These are phyloP conservation scores for Alectoris magna DNA, from an alignment of 2,797 vertebrate species.

Conservation along the genomic window DNA sequence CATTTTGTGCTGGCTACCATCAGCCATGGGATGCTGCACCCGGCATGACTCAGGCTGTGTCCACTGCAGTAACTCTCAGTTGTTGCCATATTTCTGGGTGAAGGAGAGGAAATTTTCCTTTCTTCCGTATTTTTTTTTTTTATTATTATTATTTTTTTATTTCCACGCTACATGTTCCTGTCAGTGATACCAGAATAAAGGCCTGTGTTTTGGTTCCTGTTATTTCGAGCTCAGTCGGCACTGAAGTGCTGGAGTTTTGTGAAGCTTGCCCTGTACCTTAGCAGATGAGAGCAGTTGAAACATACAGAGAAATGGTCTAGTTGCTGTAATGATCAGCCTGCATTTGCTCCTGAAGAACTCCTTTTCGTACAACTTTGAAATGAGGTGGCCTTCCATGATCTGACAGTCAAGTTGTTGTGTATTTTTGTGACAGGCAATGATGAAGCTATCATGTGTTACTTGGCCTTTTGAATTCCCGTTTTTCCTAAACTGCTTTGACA, in stretches of 20 bases:
- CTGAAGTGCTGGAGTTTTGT: not conserved
- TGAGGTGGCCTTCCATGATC: not conserved
- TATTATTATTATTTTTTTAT: not conserved
- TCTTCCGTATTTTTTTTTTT: not conserved
- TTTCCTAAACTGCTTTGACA: not conserved
- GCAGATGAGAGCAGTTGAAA: not conserved
- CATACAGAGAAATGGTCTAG: not conserved
- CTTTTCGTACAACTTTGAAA: not conserved
- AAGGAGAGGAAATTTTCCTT: constrained; percentile 4
- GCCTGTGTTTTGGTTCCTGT: not conserved
- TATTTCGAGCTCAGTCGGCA: not conserved
- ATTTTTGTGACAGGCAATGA: not conserved
- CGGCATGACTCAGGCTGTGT: not conserved
- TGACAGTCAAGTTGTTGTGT: not conserved
- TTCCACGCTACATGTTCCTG: not conserved
- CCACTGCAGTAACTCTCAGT: not conserved
- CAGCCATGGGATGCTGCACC: not conserved
- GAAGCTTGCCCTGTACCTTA: not conserved
- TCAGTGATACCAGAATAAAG: not conserved
- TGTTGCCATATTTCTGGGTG: not conserved
- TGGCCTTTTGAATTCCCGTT: not conserved
- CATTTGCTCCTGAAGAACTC: not conserved
- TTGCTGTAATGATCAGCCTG: not conserved
- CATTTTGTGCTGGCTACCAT: not conserved
- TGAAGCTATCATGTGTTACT: not conserved